phyloP scores from a whole-genome alignment of 2,113 vertebrate species.

The Gallinago media region DNA sequence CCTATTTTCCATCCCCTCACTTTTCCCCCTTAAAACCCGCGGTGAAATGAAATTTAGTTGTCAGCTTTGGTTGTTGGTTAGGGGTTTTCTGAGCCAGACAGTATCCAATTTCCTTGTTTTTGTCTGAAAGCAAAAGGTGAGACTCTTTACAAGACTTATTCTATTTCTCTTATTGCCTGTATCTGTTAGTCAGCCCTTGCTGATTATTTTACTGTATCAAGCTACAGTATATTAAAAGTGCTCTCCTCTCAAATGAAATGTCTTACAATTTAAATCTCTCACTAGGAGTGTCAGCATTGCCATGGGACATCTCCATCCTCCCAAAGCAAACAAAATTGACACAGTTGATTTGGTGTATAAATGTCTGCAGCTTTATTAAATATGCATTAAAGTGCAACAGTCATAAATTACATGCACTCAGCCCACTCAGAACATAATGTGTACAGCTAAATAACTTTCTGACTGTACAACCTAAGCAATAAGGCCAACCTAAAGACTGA shows the following conservation, averaged over 20 bases:
- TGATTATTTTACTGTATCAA: conserved; percentile 46
- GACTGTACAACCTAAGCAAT: conserved; percentile 65
- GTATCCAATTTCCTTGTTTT: conserved; percentile 23
- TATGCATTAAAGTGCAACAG: conserved; percentile 76
- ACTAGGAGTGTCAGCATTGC: conserved; percentile 52
- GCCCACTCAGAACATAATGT: conserved; percentile 69
- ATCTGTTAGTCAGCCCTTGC: conserved; percentile 20
- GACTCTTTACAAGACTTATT: background rate
- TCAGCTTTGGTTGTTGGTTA: background rate
- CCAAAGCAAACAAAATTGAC: conserved; percentile 76
- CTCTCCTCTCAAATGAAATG: conserved; percentile 62
- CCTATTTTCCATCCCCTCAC: background rate
- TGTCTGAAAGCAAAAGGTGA: conserved; percentile 48
- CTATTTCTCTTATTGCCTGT: conserved; percentile 7
- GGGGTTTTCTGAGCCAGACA: background rate
- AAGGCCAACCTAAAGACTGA: conserved; percentile 56
- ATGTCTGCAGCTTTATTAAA: conserved; percentile 78
- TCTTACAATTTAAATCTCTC: conserved; percentile 63
- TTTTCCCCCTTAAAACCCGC: background rate
- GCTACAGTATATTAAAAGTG: conserved; percentile 46
- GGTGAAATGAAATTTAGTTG: conserved; percentile 26
- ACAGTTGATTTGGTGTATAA: conserved; percentile 75
- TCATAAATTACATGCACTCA: conserved; percentile 75
- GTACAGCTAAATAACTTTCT: conserved; percentile 75
- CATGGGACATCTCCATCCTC: conserved; percentile 64